Base-by-base conservation (phyloP, 2,888 invertebrate species). In the Rhogogaster chlorosoma region DNA sequence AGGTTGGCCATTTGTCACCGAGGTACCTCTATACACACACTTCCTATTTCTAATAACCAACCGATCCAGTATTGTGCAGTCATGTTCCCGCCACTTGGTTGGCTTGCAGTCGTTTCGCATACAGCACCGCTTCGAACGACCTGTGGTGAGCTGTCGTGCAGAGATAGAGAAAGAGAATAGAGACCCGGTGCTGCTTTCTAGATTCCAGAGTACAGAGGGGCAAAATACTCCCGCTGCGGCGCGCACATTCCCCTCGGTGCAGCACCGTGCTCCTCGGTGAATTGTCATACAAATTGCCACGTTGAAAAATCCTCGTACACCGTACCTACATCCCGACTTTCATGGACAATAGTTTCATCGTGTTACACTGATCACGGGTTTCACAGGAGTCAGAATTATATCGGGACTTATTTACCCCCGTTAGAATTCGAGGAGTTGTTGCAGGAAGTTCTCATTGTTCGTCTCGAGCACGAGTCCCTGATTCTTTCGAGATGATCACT, bases 1-100 rank as follows among this genome's bases (percentile, higher is more conserved):
- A 92, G 90, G 91, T 89, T 89, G 88, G 91, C 92, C 92, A 93
- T 93, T 93, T 93, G 93, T 93, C 93, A 93, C 91, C 91, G 91
- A 92, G 92, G 91, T 64, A 80, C 77, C 49, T 57, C 78, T 38
- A 61, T 61, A 61, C 78, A 80, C 61, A 77, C 91, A 92, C 93
- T 92, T 93, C 92, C 92, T 92, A 90, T 90, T 92, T 91, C 91
- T 92, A 92, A 92, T 92, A 92, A 91, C 90, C 90, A 88, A 90
- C 90, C 88, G 88, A 84, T 85, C 83, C 85, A 84, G 83, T 84
- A 84, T 83, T 83, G 83, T 83, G 67, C 85, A 84, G 82, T 85
- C 86, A 84, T 86, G 86, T 83, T 84, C 82, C 49, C 78, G 86
- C 84, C 71, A 84, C 84, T 83, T 57, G 84, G 82, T 67, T 67